These are phyloP conservation scores for Villa cingulata DNA, from an alignment of 2,888 invertebrate species.

Conservation along the genomic window DNA sequence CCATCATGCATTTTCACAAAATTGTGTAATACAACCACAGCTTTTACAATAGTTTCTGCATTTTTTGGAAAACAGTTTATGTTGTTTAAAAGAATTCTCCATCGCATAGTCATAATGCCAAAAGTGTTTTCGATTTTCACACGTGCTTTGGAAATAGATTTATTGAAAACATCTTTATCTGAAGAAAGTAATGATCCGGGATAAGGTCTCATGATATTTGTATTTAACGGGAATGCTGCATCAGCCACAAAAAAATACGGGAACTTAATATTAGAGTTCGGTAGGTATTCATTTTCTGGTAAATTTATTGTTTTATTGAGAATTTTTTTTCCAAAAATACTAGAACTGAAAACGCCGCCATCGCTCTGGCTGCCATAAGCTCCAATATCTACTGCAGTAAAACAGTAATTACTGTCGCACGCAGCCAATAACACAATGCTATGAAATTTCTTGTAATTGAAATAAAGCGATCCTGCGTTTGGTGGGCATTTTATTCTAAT, in stretches of 20 bases:
- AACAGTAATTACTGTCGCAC: too few relatives aligned
- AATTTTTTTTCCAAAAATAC: conserved; percentile 1
- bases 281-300: conserved; percentile 6
- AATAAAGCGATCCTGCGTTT: conserved; percentile 14
- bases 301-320: conserved; percentile 14
- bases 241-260: too few relatives aligned
- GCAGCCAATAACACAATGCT: too few relatives aligned
- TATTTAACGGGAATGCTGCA: too few relatives aligned
- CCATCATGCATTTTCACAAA: too few relatives aligned
- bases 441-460: conserved; percentile 11
- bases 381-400: conserved; percentile 14
- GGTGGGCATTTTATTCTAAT: conserved; percentile 16
- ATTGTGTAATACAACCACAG: conserved; percentile 4
- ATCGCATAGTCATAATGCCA: conserved; percentile 17
- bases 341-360: too few relatives aligned
- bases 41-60: conserved; percentile 15
- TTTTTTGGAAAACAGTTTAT: conserved; percentile 17
- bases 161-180: conserved; percentile 17
- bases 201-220: conserved; percentile 19
- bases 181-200: conserved; percentile 11
- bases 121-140: conserved; percentile 19
- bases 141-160: conserved; percentile 16
- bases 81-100: conserved; percentile 16
- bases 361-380: too few relatives aligned
- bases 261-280: conserved; percentile 5